Evolutionary conservation across 2,113 vertebrate genomes (phyloP).

Genomic region (Oncorhynchus masou): DNA sequence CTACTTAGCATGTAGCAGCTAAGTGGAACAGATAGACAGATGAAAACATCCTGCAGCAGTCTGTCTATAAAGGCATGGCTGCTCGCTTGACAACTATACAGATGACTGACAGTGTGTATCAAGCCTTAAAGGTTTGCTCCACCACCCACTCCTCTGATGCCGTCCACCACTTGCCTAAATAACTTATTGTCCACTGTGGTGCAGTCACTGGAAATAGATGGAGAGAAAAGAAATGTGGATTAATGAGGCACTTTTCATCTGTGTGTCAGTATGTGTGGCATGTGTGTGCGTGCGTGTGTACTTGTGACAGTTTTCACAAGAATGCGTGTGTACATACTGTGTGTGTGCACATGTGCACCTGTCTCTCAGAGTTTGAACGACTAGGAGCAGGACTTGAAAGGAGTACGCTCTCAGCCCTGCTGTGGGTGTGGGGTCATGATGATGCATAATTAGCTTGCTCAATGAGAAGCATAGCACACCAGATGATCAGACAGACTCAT

Average conservation of each 20-base stretch:
- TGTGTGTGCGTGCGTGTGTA: neutral
- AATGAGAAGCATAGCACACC: conserved; percentile 34
- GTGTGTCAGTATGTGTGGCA: neutral
- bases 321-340: too few relatives aligned
- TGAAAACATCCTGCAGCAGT: conserved; percentile 9
- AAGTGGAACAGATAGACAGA: conserved; percentile 13
- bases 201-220: conserved; percentile 10
- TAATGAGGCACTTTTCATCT: conserved; percentile 22
- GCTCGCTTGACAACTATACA: conserved; percentile 24
- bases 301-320: neutral
- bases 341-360: too few relatives aligned
- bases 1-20: conserved; percentile 6
- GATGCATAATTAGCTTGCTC: conserved; percentile 44
- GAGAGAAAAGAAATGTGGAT: conserved; percentile 28
- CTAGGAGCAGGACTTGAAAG: neutral
- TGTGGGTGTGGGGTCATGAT: conserved; percentile 37
- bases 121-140: conserved; percentile 16
- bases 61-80: conserved; percentile 14
- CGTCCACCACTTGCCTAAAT: conserved; percentile 31
- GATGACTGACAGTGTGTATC: conserved; percentile 36
- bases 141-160: conserved; percentile 13
- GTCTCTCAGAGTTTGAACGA: too few relatives aligned
- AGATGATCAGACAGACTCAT: conserved; percentile 43
- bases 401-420: neutral
- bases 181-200: conserved; percentile 30